phyloP scores from a whole-genome alignment of 2,113 vertebrate genomes.

The Arizona elegans region DNA sequence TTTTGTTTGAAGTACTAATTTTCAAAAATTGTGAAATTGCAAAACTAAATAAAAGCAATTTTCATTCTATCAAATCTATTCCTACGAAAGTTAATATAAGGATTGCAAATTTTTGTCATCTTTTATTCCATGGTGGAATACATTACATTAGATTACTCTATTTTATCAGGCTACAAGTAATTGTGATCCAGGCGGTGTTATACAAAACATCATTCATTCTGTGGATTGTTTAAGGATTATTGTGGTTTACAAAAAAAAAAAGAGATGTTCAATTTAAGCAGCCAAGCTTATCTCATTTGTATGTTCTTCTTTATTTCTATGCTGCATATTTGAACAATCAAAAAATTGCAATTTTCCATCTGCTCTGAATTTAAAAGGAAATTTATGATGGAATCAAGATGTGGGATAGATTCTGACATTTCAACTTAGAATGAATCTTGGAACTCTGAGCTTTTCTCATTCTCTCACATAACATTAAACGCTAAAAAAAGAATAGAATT shows the following conservation, averaged over 20 bases:
- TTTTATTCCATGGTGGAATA: not conserved
- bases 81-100: not conserved
- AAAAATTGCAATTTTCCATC: not conserved
- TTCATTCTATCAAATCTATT: not conserved
- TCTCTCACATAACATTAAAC: not conserved
- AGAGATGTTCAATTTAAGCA: not conserved
- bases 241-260: not conserved
- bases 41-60: not conserved
- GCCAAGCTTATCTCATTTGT: not conserved
- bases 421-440: not conserved
- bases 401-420: not conserved
- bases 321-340: not conserved
- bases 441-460: not conserved
- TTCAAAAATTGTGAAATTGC: not conserved
- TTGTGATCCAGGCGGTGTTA: not conserved
- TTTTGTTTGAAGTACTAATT: not conserved
- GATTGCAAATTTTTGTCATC: not conserved
- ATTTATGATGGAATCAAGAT: not conserved
- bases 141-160: not conserved
- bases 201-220: slow-evolving; percentile 21
- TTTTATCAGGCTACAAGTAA: not conserved
- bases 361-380: not conserved
- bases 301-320: not conserved
- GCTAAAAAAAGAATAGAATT: not conserved
- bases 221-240: not conserved